Evolutionary conservation across 2,113 vertebrate species (phyloP).

Genomic region (Seriola dumerili): DNA sequence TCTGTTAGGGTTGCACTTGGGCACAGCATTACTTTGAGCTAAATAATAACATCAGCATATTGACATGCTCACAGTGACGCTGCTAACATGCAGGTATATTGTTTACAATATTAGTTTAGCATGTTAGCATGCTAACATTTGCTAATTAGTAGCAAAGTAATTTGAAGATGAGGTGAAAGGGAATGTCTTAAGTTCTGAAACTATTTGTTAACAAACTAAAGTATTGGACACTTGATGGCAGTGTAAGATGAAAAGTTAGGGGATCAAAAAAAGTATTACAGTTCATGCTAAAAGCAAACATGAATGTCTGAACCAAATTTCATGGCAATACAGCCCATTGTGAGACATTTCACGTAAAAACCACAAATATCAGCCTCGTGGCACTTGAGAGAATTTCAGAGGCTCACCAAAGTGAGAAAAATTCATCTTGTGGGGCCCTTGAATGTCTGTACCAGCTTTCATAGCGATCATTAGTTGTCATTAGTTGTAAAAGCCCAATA

Average conservation of each 20-base stretch:
- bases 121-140: neutral
- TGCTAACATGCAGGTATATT: neutral
- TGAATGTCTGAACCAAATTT: neutral
- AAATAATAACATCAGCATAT: neutral
- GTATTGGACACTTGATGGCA: neutral
- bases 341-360: neutral
- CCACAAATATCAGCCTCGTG: neutral
- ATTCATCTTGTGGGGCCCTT: neutral
- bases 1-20: too few species aligned
- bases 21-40: too few species aligned
- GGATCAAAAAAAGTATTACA: neutral
- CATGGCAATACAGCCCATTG: neutral
- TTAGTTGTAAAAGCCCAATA: neutral
- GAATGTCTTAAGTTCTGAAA: neutral
- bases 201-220: neutral
- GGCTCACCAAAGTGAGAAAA: neutral
- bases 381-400: neutral
- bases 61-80: neutral
- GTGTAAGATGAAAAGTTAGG: too few species aligned
- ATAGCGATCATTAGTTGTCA: neutral
- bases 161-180: neutral
- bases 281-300: neutral
- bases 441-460: neutral
- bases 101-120: neutral
- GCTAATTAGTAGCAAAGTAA: neutral